Conservation (phyloP, 2,113 vertebrate genomes). For the Pterocles burchelli region DNA sequence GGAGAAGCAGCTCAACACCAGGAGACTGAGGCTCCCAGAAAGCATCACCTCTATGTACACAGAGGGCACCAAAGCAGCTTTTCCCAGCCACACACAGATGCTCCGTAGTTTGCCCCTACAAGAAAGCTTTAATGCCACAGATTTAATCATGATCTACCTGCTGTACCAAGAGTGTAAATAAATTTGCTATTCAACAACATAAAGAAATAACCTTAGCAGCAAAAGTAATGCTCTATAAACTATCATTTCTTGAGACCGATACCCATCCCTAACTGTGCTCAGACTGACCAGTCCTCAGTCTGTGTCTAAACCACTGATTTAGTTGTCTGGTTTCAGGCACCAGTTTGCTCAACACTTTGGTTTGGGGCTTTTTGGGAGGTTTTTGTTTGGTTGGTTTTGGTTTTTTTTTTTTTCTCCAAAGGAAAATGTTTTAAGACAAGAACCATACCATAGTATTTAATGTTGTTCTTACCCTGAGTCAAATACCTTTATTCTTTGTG, state of each 20-base stretch:
- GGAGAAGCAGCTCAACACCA: accelerated
- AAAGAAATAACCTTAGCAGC: background rate
- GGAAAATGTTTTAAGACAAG: background rate
- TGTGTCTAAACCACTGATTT: background rate
- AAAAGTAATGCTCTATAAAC: background rate
- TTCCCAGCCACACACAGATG: background rate
- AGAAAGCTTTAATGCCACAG: background rate
- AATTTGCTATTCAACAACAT: background rate
- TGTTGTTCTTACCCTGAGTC: background rate
- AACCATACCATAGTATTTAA: background rate
- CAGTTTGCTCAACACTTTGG: background rate
- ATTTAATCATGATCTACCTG: background rate
- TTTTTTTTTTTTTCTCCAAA: background rate
- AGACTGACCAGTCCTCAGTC: background rate
- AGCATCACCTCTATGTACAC: background rate
- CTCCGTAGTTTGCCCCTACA: background rate
- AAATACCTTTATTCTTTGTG: background rate
- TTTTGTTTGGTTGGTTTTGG: too few species aligned
- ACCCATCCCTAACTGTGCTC: too few species aligned
- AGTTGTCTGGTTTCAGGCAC: background rate
- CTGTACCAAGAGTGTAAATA: background rate
- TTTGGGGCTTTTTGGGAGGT: too few species aligned
- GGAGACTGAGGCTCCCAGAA: accelerated
- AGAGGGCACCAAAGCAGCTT: background rate
- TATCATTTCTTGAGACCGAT: background rate